A percentile compares a stretch with the other conserved stretches of the same genome.
These are phyloP conservation scores for Sandelia bainsii DNA, from an alignment of 2,797 vertebrate genomes.

Conservation along the genomic window DNA sequence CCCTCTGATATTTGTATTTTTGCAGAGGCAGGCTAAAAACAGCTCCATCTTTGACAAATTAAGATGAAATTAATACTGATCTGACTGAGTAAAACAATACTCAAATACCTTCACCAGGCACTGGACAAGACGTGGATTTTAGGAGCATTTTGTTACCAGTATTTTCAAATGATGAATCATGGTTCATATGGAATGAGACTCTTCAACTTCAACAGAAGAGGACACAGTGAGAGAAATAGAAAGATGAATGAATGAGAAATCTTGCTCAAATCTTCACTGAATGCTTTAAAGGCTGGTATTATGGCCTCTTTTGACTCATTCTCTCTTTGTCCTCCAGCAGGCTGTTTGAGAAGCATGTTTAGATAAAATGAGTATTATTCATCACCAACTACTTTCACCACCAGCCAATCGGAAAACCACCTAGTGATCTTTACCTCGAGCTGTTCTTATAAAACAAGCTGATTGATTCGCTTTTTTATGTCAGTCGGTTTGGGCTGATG, in stretches of 20 bases:
- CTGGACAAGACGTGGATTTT: background rate
- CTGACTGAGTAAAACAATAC: conserved; percentile 6
- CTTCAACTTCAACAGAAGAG: background rate
- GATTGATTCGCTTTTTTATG: background rate
- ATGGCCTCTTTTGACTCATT: no score
- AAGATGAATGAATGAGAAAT: conserved; percentile 25
- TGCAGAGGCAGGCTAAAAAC: conserved; percentile 6
- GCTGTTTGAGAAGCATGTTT: no score
- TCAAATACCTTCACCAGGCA: background rate
- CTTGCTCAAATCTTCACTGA: no score
- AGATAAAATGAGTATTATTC: background rate
- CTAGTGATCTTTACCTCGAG: no score
- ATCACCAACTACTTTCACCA: background rate
- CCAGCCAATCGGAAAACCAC: no score
- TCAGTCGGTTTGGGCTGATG: background rate
- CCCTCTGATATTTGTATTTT: background rate
- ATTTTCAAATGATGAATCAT: background rate
- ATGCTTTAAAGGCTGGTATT: no score
- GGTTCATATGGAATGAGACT: conserved; percentile 4
- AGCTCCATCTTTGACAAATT: background rate
- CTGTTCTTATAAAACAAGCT: no score
- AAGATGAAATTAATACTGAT: background rate
- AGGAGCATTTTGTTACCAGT: background rate
- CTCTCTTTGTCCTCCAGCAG: background rate
- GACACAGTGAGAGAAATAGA: background rate